Percentiles rank a stretch among this genome's conserved stretches.
These are phyloP conservation scores for Ictalurus punctatus DNA, from an alignment of 2,113 vertebrate genomes.

Conservation along the genomic window DNA sequence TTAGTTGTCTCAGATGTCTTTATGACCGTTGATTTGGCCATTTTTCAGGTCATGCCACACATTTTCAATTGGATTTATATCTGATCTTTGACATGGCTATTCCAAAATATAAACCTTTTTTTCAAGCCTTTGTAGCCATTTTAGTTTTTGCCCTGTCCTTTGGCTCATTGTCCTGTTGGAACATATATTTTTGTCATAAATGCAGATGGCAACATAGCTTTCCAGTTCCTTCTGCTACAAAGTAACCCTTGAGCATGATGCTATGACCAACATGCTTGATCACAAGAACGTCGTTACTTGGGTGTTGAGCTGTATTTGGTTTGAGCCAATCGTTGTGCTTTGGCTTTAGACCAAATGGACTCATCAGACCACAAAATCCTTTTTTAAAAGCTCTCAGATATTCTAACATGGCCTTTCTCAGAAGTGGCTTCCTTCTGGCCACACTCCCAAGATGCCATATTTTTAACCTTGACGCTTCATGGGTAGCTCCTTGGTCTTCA, in stretches of 20 bases:
- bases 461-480: background rate
- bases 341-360: background rate
- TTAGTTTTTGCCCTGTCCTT: background rate
- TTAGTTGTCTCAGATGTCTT: background rate
- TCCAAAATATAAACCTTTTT: background rate
- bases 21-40: background rate
- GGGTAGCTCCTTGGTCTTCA: background rate
- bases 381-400: background rate
- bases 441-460: background rate
- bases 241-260: background rate
- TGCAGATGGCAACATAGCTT: background rate
- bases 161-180: background rate
- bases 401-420: background rate
- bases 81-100: background rate
- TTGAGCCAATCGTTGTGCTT: background rate
- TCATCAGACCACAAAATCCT: background rate
- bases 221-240: background rate
- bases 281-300: background rate
- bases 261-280: background rate
- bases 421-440: background rate
- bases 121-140: background rate
- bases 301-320: background rate
- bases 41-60: background rate
- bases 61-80: background rate
- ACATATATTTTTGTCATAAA: background rate